Base-by-base conservation (phyloP, 2,888 invertebrate genomes). In the Cheilosia scutellata region DNA sequence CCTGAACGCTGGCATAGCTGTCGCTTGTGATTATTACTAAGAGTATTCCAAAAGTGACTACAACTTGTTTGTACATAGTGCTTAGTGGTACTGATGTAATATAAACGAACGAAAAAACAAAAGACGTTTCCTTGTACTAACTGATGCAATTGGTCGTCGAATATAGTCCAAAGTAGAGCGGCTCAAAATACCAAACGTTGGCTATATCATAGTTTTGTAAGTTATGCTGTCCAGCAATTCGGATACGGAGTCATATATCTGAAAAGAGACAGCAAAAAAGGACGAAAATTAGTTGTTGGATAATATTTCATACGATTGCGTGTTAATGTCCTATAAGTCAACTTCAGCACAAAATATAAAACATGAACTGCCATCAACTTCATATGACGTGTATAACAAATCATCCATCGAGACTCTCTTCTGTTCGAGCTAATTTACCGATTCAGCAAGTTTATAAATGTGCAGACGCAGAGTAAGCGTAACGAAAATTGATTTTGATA, bases 1-100 rank as follows among this genome's bases (percentile, higher is more conserved):
- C 88, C 74, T 90, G 90, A 25, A 89, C 84, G 70, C 89, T 91
- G 0, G 89, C 88, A 71, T 88, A 86, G 33, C 88, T 88, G 44
- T 88, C 78, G 68, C 77, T 77, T 11, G 79, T 82, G 47, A 88
- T 79, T 70, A 88, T 75, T 16, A 70, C 62, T 53, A 88, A 70
- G 62, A 88, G 60, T 66, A 78, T 87, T 66, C 84, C 82, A 70
- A 75, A 78, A 57, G 66, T 62, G 51, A 87, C 60, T 44, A 87
- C 60, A 31, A 77, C 31, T 49, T 70, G 68, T 25, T 77, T 82
- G 82, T 82, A 74, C 86, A 86, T 86, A 66, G 55, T 82, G 86
- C 37, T 47, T 31, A 29, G 65, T 47, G 5, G 33, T 51, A 11
- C 44, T 31, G 5, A 27, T 49, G 16, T 16, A 20, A 27, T n/a